Percentiles rank a stretch among this genome's conserved stretches.
Evolutionary conservation across 2,113 vertebrate species (phyloP).

Genomic region (Alosa alosa): DNA sequence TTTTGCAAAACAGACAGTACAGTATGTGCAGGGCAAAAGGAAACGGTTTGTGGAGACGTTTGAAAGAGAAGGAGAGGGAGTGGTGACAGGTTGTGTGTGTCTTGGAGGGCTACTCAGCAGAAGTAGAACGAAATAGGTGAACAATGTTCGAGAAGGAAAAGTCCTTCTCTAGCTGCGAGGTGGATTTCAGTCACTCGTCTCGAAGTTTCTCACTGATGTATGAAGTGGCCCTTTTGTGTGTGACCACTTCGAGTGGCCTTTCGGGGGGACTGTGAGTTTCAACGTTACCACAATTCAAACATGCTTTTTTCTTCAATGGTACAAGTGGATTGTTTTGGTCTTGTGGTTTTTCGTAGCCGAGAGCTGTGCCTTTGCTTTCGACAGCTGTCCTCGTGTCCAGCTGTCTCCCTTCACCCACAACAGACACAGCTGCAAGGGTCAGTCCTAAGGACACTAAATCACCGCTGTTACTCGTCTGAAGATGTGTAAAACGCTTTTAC

Average conservation of each 20-base stretch:
- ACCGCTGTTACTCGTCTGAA: background rate
- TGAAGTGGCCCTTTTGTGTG: background rate
- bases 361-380: background rate
- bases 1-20: background rate
- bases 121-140: background rate
- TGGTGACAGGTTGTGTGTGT: constrained; percentile 9
- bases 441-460: background rate
- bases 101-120: background rate
- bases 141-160: background rate
- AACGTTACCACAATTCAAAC: background rate
- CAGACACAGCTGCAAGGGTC: constrained; percentile 50
- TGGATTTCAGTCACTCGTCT: background rate
- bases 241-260: background rate
- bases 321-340: background rate
- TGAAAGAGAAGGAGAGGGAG: background rate
- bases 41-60: background rate
- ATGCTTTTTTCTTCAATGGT: background rate
- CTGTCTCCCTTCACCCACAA: constrained; percentile 22
- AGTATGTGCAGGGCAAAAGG: background rate
- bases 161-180: constrained; percentile 1
- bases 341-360: background rate
- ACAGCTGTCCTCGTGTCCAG: constrained; percentile 47
- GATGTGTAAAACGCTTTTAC: constrained; percentile 8
- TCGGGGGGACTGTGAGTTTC: background rate
- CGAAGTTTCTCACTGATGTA: background rate